Base-by-base conservation (phyloP, 2,797 vertebrate genomes). In the Erpetoichthys calabaricus region DNA sequence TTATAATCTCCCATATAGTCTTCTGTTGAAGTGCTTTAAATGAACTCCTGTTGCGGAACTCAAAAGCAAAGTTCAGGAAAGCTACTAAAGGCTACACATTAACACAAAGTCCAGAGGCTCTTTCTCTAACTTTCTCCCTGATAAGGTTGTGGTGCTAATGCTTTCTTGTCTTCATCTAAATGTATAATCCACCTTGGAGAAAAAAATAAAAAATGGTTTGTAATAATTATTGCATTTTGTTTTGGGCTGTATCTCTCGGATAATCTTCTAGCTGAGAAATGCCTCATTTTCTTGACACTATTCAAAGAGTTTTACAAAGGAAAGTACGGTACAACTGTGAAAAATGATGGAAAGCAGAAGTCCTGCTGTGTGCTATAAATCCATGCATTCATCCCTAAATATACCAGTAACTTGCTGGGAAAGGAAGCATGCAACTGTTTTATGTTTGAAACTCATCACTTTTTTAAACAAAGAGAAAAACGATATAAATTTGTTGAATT, bases 351-450 rank as follows among this genome's bases (percentile, higher is more conserved):
- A 55, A 49, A 75, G 77, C 80, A 77, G 79, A 76, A 7, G 68
- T 74, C 77, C 54, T 44, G 41, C 42, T 42, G 41, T 67, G 70
- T 83, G 73, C 78, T 73, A 83, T 81, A 83, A 77, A 86, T 80
- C 85, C 86, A 87, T 88, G 86, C 85, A 83, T 75, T 86, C 82
- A 74, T 85, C 85, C 74, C 78, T 83, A 85, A 83, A 86, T 80
- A 82, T 80, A 81, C 82, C 79, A 84, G 80, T 51, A 47, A 84
- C 79, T 76, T 71, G 76, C 82, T 77, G 74, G 73, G 83, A 75
- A 78, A 86, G 83, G 85, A 88, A 86, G 85, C 85, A 88, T 88
- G 86, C 84, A 86, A 83, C 72, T 69, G 78, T 79, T 79, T 75
- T 74, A 81, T 72, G 79, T 74, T 74, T 63, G 78, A 79, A 82